Evolutionary conservation across 2,113 vertebrate species (phyloP).

Genomic region (Centropristis striata): DNA sequence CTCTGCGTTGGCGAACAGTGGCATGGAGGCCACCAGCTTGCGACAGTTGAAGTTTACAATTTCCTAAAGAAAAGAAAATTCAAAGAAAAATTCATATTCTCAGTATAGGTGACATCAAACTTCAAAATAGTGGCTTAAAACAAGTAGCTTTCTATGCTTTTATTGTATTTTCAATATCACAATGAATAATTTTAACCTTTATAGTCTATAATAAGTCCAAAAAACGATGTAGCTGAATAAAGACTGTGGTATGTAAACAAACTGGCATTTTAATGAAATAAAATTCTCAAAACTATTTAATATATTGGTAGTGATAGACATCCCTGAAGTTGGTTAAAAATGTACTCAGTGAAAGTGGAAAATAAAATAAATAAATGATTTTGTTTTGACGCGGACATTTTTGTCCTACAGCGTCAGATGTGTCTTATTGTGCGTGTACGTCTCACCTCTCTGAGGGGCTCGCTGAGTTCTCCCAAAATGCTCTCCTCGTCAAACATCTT

Average conservation of each 20-base stretch:
- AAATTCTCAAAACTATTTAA: too few relatives aligned
- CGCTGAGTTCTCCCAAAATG: slow-evolving; percentile 95
- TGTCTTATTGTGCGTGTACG: neutral
- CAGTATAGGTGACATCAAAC: neutral
- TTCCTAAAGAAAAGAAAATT: slow-evolving; percentile 88
- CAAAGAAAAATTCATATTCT: too few relatives aligned
- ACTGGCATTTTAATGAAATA: too few relatives aligned
- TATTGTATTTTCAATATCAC: slow-evolving; percentile 4
- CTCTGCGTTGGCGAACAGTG: slow-evolving; percentile 96
- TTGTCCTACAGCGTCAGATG: too few relatives aligned
- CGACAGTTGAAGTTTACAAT: slow-evolving; percentile 99
- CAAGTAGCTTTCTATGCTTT: neutral
- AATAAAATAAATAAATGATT: too few relatives aligned
- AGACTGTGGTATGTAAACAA: too few relatives aligned
- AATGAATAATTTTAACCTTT: neutral
- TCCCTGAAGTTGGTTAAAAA: too few relatives aligned
- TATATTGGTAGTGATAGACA: too few relatives aligned
- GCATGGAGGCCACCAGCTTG: slow-evolving; percentile 98
- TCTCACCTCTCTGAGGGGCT: slow-evolving; percentile 94
- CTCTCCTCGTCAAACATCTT: slow-evolving; percentile 99
- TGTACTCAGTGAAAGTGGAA: too few relatives aligned
- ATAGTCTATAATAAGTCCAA: too few relatives aligned
- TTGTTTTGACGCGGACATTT: too few relatives aligned
- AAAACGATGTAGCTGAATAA: too few relatives aligned
- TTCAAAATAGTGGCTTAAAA: neutral